Percentiles rank a stretch among this genome's conserved stretches.
Evolutionary conservation across 2,888 invertebrate genomes (phyloP).

Genomic region (Morinoia aosen): DNA sequence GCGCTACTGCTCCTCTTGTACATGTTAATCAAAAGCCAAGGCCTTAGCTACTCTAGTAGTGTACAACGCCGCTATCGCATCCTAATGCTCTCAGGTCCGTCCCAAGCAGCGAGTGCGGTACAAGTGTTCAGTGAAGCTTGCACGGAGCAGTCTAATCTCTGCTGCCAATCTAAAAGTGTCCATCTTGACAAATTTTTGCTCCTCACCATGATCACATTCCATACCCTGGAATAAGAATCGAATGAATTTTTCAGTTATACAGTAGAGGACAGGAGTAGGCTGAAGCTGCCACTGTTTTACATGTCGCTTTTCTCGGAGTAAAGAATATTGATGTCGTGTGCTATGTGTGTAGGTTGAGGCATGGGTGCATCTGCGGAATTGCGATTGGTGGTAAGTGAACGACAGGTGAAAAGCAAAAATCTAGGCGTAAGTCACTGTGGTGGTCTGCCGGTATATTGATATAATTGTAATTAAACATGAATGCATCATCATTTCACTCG

Average conservation of each 20-base stretch:
- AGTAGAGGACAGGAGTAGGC: background rate
- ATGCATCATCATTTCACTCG: background rate
- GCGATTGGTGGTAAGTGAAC: background rate
- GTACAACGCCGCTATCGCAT: background rate
- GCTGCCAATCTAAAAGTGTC: background rate
- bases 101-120: background rate
- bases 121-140: background rate
- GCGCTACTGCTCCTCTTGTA: background rate
- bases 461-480: background rate
- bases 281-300: background rate
- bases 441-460: background rate
- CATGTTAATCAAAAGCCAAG: constrained; percentile 22
- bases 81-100: background rate
- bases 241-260: background rate
- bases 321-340: background rate
- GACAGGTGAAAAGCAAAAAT: background rate
- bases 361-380: background rate
- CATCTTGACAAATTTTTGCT: background rate
- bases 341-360: background rate
- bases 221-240: background rate
- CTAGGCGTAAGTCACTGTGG: background rate
- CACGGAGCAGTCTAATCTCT: background rate
- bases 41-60: background rate
- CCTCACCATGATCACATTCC: constrained; percentile 9
- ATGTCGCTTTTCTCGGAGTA: background rate